These are phyloP conservation scores for Drosophila nigricruria DNA, from an alignment of 2,888 invertebrate species.

Conservation along the genomic window DNA sequence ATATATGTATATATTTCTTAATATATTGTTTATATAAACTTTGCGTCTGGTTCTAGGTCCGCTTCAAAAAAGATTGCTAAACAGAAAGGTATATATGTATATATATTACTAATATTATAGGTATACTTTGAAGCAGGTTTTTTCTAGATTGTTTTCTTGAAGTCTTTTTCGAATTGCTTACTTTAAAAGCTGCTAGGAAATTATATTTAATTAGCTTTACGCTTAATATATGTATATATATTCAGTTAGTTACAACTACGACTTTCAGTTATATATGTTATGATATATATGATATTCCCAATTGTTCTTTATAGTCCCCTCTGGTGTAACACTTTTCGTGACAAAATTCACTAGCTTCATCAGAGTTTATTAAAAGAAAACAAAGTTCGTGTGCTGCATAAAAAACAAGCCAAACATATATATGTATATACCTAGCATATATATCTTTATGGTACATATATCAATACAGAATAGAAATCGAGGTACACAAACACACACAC, in stretches of 20 bases:
- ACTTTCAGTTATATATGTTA: neutral
- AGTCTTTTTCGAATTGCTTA: neutral
- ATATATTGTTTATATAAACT: neutral
- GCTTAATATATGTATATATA: neutral
- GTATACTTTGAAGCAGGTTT: neutral
- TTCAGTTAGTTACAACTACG: neutral
- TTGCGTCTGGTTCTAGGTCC: neutral
- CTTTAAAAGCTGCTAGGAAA: neutral
- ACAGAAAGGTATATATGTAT: neutral
- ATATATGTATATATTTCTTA: neutral
- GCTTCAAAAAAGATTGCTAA: neutral
- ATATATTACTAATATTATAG: neutral
- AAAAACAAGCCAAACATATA: neutral
- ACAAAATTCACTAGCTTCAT: neutral
- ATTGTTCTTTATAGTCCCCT: neutral
- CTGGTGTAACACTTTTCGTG: neutral
- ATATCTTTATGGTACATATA: conserved; percentile 1
- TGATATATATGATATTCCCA: neutral
- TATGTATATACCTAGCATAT: neutral
- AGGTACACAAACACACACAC: conserved; percentile 20
- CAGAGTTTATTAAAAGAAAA: neutral
- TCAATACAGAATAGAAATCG: conserved; percentile 24
- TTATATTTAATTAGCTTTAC: neutral
- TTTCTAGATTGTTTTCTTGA: neutral
- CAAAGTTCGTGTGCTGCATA: conserved; percentile 2